Base-by-base conservation (phyloP, 2,113 vertebrate species). In the Limanda limanda region DNA sequence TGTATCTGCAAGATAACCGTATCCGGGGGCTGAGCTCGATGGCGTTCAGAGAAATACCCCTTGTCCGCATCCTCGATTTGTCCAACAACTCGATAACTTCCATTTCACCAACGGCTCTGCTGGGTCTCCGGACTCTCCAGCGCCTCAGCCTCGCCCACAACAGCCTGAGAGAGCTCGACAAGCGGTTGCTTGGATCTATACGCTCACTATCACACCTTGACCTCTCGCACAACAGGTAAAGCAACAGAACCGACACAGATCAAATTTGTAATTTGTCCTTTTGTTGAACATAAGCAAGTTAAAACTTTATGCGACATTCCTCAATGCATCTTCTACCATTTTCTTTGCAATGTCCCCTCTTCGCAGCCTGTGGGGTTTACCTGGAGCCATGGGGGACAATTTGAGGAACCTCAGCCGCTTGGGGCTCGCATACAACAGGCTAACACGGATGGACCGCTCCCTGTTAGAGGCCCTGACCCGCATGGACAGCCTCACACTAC, bases 1-100 rank as follows among this genome's bases (percentile, higher is more conserved):
- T 99, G 3, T 92, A 95, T 88, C 74, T 99, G 56, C 97, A 98
- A 88, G 95, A 98, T 60, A 99, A 99, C 63, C 95, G 89, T 1
- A 97, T 99, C 86, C 92, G 93, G 73, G 95, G 94, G 64, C 91
- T 99, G 65, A 94, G 94, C 57, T 95, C 94, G 23, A 94, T 94
- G 31, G 94, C 95, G 12, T 98, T 99, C 87, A 88, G 89, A 61
- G 94, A 95, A 45, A 95, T 95, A 5, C 94, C 96, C 0, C 37
- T 92, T 5, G 95, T 99, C 25, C 95, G 90, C 47, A 92, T 96
- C 85, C 87, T 99, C 45, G 95, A 99, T 83, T 88, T 99, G 82
- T 94, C 96, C 2, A 99, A 99, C 82, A 99, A 99, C 92, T 96
- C 96, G 1, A 94, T 99, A 81, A 95, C 96, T 47, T 91, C 81